These are phyloP conservation scores for Caenorhabditis auriculariae DNA, from an alignment of 2,888 invertebrate genomes.

Conservation along the genomic window DNA sequence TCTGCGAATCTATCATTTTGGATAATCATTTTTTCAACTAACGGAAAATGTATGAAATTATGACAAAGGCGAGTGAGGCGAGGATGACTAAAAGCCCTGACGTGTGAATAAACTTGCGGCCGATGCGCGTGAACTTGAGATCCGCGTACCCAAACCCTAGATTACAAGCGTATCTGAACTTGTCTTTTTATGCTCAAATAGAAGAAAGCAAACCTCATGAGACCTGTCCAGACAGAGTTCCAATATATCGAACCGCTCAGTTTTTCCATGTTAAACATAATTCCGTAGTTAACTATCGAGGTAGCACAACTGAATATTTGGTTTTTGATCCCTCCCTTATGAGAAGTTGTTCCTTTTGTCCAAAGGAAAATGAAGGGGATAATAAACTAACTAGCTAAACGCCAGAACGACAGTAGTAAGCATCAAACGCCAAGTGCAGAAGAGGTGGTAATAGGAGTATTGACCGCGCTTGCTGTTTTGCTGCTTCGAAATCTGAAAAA, in stretches of 20 bases:
- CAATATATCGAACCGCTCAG: conserved; percentile 52
- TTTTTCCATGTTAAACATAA: conserved; percentile 61
- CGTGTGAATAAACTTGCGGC: conserved; percentile 42
- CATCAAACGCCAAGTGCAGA: conserved; percentile 20
- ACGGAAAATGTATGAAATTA: conserved; percentile 30
- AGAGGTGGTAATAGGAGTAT: conserved; percentile 34
- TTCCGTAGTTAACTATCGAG: conserved; percentile 53
- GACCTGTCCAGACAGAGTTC: conserved; percentile 37
- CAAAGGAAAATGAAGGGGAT: not conserved
- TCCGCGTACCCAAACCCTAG: conserved; percentile 30
- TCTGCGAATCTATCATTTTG: conserved; percentile 16
- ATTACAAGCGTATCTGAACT: conserved; percentile 29
- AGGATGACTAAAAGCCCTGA: conserved; percentile 35
- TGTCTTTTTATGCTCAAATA: too few relatives aligned
- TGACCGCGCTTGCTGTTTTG: conserved; percentile 23
- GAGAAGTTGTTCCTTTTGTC: not conserved
- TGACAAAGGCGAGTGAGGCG: conserved; percentile 31
- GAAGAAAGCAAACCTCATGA: conserved; percentile 20
- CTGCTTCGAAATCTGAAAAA: conserved; percentile 13
- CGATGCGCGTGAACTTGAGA: conserved; percentile 28
- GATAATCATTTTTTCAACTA: conserved; percentile 1
- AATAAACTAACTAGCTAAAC: conserved; percentile 33
- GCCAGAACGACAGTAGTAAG: conserved; percentile 27
- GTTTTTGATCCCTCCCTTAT: not conserved
- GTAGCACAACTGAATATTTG: conserved; percentile 46